Conservation (phyloP, 1,140 invertebrate species). For the Acarapis woodi region DNA sequence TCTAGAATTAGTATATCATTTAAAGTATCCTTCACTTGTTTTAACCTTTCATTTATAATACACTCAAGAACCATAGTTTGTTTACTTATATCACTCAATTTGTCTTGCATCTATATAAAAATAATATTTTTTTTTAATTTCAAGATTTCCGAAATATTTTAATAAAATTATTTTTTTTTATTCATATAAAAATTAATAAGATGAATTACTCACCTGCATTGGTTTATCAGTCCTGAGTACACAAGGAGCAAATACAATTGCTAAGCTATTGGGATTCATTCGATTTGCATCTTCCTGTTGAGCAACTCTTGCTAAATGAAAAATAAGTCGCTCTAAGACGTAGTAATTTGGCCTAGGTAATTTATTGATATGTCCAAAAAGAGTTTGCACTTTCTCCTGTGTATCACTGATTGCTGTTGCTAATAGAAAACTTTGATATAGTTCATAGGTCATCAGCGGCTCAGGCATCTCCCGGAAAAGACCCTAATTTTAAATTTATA, state of each 20-base stretch:
- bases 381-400: slow-evolving; percentile 11
- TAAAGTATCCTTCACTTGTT: slow-evolving; percentile 41
- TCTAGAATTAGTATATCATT: slow-evolving; percentile 66
- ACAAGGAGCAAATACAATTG: slow-evolving; percentile 82
- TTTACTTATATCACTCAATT: slow-evolving; percentile 29
- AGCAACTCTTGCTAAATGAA: slow-evolving; percentile 63
- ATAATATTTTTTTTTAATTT: no score
- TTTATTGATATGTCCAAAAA: slow-evolving; percentile 31
- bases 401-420: slow-evolving; percentile 25
- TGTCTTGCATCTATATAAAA: slow-evolving; percentile 70
- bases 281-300: slow-evolving; percentile 57
- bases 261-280: slow-evolving; percentile 65
- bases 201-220: no score
- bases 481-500: no score
- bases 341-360: slow-evolving; percentile 64
- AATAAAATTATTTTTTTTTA: no score
- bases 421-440: slow-evolving; percentile 72
- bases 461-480: slow-evolving; percentile 75
- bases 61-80: slow-evolving; percentile 36
- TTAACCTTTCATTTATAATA: slow-evolving; percentile 45
- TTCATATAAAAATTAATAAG: no score
- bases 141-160: no score
- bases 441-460: slow-evolving; percentile 65
- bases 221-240: slow-evolving; percentile 54
- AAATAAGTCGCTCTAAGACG: slow-evolving; percentile 65